Percentiles rank a stretch among this genome's conserved stretches.
Conservation (phyloP, 2,113 vertebrate species). For the Pedetes capensis region DNA sequence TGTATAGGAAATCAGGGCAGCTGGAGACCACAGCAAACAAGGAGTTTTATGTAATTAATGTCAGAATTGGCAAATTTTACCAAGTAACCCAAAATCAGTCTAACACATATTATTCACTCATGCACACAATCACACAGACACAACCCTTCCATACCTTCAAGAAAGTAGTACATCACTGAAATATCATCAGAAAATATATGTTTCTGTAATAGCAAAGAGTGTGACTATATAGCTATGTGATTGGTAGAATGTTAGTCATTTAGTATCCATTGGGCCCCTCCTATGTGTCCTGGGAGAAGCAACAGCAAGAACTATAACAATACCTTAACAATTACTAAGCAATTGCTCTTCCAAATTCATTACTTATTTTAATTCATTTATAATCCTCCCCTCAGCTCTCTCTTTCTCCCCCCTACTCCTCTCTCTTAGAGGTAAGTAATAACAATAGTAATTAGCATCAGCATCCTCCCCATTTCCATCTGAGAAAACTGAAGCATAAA, state of each 20-base stretch:
- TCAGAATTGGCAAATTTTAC: slow-evolving; percentile 59
- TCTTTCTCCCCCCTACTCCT: neutral
- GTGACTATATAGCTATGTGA: neutral
- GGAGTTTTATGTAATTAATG: slow-evolving; percentile 58
- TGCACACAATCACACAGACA: neutral
- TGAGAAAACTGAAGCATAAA: neutral
- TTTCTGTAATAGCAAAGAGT: neutral
- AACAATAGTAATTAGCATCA: neutral
- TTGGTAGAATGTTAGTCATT: neutral
- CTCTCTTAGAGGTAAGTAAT: neutral
- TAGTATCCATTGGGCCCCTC: neutral
- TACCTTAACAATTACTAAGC: neutral
- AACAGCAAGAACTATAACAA: neutral
- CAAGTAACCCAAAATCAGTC: slow-evolving; percentile 38
- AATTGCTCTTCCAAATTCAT: neutral
- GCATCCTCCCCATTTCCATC: neutral
- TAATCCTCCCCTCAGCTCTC: too few relatives aligned
- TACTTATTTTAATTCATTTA: neutral
- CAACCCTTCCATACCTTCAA: neutral
- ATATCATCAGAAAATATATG: neutral
- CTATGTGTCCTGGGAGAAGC: neutral
- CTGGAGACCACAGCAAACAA: slow-evolving; percentile 35
- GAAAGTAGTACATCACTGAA: neutral
- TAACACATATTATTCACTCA: neutral
- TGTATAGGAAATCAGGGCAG: neutral